Evolutionary conservation across 2,888 invertebrate species (phyloP).

Genomic region (Xestia ashworthii): DNA sequence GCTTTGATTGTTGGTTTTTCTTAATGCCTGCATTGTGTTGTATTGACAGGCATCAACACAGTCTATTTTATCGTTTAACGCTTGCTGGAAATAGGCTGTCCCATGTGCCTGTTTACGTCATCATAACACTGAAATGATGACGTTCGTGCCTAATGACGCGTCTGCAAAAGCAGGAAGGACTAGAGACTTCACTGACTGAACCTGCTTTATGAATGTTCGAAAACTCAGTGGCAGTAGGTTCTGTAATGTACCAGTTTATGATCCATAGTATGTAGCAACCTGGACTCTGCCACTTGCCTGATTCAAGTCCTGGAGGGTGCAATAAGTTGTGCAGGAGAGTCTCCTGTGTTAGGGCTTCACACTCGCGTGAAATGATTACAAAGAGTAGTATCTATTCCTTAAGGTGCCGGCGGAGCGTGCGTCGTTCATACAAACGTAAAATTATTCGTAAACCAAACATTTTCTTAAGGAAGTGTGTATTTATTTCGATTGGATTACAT

Average conservation of each 20-base stretch:
- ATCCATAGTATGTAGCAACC: too few relatives aligned
- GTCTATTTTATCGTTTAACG: neutral
- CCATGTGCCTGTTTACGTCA: neutral
- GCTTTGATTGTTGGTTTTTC: slow-evolving; percentile 22
- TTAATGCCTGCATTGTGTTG: slow-evolving; percentile 14
- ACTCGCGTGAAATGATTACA: too few relatives aligned
- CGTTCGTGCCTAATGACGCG: neutral
- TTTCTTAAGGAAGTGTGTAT: too few relatives aligned
- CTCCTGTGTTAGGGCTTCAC: too few relatives aligned
- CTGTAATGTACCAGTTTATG: neutral
- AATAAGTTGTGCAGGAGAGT: neutral
- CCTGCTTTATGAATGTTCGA: neutral
- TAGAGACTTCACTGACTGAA: neutral
- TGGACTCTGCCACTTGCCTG: too few relatives aligned
- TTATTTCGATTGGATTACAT: too few relatives aligned
- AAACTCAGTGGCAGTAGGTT: neutral
- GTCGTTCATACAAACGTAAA: too few relatives aligned
- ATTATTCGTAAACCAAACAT: too few relatives aligned
- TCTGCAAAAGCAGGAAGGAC: neutral
- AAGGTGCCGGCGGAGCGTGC: too few relatives aligned
- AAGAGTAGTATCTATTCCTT: too few relatives aligned
- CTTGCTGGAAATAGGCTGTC: slow-evolving; percentile 14
- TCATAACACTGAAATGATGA: neutral
- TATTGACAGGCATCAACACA: slow-evolving; percentile 28
- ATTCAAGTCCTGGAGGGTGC: too few relatives aligned